phyloP scores from a whole-genome alignment of 1,140 invertebrate genomes.

The Papilio xuthus region DNA sequence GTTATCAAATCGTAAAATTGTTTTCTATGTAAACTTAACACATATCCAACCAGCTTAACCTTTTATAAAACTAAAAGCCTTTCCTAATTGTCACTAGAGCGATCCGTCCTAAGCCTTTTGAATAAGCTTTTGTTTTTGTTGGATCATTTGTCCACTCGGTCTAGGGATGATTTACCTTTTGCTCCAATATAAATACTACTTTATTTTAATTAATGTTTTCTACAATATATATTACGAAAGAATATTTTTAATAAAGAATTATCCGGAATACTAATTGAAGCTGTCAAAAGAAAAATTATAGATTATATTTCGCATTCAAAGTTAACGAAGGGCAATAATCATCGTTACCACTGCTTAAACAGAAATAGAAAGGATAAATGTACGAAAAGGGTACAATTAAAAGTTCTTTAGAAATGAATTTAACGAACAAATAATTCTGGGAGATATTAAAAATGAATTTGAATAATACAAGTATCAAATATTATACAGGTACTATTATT shows the following conservation, averaged over 20 bases:
- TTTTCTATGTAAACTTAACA: not conserved
- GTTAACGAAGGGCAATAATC: not conserved
- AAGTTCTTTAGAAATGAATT: not conserved
- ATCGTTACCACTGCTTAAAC: not conserved
- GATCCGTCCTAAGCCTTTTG: slow-evolving; percentile 13
- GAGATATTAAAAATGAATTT: not conserved
- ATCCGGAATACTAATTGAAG: not conserved
- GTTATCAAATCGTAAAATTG: not conserved
- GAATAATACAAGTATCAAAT: too few species aligned
- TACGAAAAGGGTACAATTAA: not conserved
- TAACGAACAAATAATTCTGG: not conserved
- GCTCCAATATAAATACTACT: not conserved
- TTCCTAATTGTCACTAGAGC: not conserved
- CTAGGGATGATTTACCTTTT: not conserved
- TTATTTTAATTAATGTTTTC: not conserved
- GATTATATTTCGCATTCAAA: not conserved
- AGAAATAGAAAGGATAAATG: not conserved
- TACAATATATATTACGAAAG: not conserved
- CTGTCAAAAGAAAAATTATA: not conserved
- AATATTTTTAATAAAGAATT: not conserved
- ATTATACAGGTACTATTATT: not conserved
- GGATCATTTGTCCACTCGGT: not conserved
- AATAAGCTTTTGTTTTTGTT: slow-evolving; percentile 8
- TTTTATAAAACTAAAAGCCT: not conserved
- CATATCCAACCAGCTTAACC: not conserved